Conservation (phyloP, 1,140 invertebrate species). For the Bombus confusus region DNA sequence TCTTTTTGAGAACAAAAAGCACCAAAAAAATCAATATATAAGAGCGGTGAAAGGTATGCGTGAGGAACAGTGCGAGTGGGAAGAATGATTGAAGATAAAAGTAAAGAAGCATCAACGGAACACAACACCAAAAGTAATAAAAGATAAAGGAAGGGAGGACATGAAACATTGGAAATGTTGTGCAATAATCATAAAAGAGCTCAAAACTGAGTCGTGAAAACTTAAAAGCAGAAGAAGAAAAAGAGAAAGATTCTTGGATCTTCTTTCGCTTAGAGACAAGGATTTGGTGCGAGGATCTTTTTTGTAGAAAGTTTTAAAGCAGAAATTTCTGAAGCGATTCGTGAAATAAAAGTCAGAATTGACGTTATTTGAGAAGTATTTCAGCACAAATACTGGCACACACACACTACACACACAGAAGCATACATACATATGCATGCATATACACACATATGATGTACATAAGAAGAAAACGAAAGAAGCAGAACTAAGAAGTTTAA, state of each 20-base stretch:
- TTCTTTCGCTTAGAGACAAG: conserved; percentile 7
- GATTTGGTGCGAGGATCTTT: conserved; percentile 29
- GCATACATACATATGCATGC: conserved; percentile 5
- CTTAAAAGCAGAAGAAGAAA: background rate
- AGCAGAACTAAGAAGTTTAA: background rate
- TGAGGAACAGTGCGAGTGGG: conserved; percentile 17
- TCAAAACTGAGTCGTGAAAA: background rate
- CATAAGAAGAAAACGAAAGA: background rate
- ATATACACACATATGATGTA: background rate
- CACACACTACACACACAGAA: background rate
- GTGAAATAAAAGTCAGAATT: background rate
- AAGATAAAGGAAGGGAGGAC: no score
- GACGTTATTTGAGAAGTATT: conserved; percentile 40
- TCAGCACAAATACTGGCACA: conserved; percentile 42
- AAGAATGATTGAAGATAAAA: conserved; percentile 14
- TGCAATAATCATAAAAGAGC: conserved; percentile 49
- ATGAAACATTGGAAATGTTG: no score
- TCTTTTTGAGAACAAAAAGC: conserved; percentile 68
- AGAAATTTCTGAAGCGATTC: background rate
- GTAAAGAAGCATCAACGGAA: background rate
- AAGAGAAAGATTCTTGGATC: conserved; percentile 14
- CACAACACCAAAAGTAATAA: no score
- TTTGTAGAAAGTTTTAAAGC: background rate
- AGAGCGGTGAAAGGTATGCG: conserved; percentile 23
- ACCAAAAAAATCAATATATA: conserved; percentile 61